These are phyloP conservation scores for Kuschelorhynchus macadamiae DNA, from an alignment of 2,888 invertebrate species.

Conservation along the genomic window DNA sequence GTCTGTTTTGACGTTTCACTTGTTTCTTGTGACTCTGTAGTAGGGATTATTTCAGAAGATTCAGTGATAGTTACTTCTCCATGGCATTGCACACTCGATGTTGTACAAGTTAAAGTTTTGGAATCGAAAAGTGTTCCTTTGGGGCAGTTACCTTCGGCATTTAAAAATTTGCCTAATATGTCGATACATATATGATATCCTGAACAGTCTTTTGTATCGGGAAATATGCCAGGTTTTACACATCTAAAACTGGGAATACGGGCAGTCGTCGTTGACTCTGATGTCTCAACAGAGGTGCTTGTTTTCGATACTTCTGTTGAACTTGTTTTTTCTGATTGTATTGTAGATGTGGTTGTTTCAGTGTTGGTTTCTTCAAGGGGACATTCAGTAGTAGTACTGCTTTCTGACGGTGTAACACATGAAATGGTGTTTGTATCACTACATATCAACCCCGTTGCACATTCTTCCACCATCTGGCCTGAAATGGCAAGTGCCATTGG, in stretches of 20 bases:
- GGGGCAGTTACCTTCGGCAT: slow-evolving; percentile 58
- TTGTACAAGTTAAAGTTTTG: slow-evolving; percentile 57
- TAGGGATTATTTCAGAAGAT: too few species aligned
- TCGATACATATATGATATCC: slow-evolving; percentile 61
- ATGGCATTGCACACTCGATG: slow-evolving; percentile 61
- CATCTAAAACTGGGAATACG: slow-evolving; percentile 54
- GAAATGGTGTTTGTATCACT: slow-evolving; percentile 36
- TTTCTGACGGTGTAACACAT: slow-evolving; percentile 42
- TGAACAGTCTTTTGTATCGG: slow-evolving; percentile 58
- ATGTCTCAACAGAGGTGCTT: background rate
- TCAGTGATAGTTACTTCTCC: too few species aligned
- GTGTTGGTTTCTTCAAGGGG: slow-evolving; percentile 14
- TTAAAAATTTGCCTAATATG: slow-evolving; percentile 52
- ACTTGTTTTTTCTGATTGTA: too few species aligned
- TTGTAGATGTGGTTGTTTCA: background rate
- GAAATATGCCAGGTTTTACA: slow-evolving; percentile 56
- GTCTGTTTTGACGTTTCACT: too few species aligned
- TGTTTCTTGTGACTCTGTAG: too few species aligned
- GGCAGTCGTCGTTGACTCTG: background rate
- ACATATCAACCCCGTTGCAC: slow-evolving; percentile 46
- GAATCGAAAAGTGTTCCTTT: slow-evolving; percentile 56
- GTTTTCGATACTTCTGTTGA: background rate
- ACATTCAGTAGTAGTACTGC: slow-evolving; percentile 42
- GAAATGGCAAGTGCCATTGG: slow-evolving; percentile 47
- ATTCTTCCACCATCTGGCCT: slow-evolving; percentile 35